Base-by-base conservation (phyloP, 1,140 invertebrate genomes). In the Drosophila paulistorum region DNA sequence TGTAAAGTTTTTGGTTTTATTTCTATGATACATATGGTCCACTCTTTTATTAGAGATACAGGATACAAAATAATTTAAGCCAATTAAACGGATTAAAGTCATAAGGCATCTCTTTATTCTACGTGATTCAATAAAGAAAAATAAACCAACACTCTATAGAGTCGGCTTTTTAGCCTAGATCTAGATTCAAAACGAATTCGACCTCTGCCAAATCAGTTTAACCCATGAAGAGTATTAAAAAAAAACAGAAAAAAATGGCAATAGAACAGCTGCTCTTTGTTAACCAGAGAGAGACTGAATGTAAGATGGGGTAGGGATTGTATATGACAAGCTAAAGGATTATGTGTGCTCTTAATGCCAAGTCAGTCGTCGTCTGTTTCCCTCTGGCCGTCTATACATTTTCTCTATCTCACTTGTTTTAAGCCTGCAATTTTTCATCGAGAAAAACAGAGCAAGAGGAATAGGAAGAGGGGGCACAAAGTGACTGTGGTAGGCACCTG, bases 371-470 rank as follows among this genome's bases (percentile, higher is more conserved):
- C 57, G 54, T 64, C 37, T 20, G 14, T 39, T 4, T 23, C 6
- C n/a, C 20, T n/a, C 30, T 30, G 30, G 5, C 6, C 0, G 30
- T 30, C 30, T 30, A 30, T 30, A 30, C 5, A 30, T 13, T 37
- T 7, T 37, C 57, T 33, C 17, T 57, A 33, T 26, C 17, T 54
- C 20, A 54, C 23, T 65, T 65, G 55, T 17, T 61, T 42, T 82
- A 76, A 79, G 75, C 82, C 79, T 20, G 71, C 58, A 58, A 83
- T 82, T 87, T 87, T 76, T 87, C 83, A 82, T 78, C 37, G 66
- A 13, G 14, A 45, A 66, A 35, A 64, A 23, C 39, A 41, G 51
- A 65, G 17, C 59, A 59, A 54, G 30, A 74, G 65, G 10, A 37
- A 37, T 9, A 37, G 39, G 66, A 30, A 30, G 30, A 30, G 30